Percentiles rank a stretch among this genome's conserved stretches.
Evolutionary conservation across 2,113 vertebrate genomes (phyloP).

Genomic region (Coturnix japonica): DNA sequence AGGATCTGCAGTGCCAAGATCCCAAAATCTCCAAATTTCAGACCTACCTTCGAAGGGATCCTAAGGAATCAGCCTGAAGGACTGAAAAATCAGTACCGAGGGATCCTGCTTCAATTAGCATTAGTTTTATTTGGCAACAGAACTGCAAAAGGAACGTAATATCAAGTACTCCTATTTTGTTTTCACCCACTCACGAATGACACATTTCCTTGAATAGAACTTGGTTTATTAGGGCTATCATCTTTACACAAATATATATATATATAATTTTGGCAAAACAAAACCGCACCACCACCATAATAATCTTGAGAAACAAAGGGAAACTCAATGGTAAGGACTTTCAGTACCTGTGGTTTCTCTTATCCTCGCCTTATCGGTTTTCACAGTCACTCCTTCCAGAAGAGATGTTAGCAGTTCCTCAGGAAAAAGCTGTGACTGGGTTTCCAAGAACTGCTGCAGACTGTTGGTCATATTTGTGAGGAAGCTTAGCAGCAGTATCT

Average conservation of each 20-base stretch:
- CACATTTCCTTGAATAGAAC: not conserved
- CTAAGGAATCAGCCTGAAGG: not conserved
- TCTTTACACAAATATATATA: not conserved
- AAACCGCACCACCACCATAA: not conserved
- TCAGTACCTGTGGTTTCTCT: slow-evolving; percentile 82
- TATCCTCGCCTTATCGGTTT: slow-evolving; percentile 83
- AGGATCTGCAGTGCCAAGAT: not conserved
- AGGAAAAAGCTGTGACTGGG: slow-evolving; percentile 79
- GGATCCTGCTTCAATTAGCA: not conserved
- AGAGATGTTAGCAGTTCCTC: slow-evolving; percentile 74
- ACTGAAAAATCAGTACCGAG: not conserved
- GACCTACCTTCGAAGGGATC: not conserved
- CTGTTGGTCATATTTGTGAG: slow-evolving; percentile 76
- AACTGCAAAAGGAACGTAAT: not conserved
- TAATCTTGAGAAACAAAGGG: not conserved
- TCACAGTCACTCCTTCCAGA: slow-evolving; percentile 79
- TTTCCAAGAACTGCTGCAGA: slow-evolving; percentile 81
- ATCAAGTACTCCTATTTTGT: not conserved
- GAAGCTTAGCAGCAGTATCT: slow-evolving; percentile 83
- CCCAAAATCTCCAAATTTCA: not conserved
- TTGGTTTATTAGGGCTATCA: not conserved
- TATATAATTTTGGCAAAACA: not conserved
- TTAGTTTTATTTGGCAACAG: not conserved
- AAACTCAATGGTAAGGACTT: not conserved
- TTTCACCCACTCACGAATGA: not conserved